Evolutionary conservation across 1,140 invertebrate genomes (phyloP).

Genomic region (Macrobrachium nipponense): DNA sequence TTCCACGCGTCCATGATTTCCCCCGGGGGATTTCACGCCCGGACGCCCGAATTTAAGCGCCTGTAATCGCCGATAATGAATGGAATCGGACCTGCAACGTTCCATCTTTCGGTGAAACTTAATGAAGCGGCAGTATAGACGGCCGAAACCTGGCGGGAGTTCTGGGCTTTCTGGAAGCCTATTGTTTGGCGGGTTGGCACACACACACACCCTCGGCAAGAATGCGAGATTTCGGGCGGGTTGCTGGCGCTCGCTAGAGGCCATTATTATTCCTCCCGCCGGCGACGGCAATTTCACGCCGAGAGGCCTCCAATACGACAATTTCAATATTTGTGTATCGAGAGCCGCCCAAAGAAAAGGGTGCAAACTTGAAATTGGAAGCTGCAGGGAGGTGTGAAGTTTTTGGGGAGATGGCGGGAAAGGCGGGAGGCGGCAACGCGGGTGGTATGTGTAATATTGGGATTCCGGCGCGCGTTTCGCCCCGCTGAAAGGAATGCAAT

Average conservation of each 20-base stretch:
- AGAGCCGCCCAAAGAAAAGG: slow-evolving; percentile 25
- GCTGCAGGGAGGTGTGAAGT: slow-evolving; percentile 23
- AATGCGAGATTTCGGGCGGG: neutral
- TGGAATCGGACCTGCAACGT: neutral
- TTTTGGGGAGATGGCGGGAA: neutral
- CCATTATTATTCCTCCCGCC: neutral
- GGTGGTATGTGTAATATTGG: slow-evolving; percentile 61
- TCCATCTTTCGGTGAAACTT: neutral
- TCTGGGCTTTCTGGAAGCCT: slow-evolving; percentile 1
- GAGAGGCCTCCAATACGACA: slow-evolving; percentile 23
- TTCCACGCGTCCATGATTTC: too few species aligned
- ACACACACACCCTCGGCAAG: slow-evolving; percentile 18
- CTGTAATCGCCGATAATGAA: neutral
- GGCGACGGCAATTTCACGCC: neutral
- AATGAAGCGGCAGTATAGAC: slow-evolving; percentile 20
- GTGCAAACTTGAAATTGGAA: slow-evolving; percentile 46
- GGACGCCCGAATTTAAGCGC: too few species aligned
- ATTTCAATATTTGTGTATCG: slow-evolving; percentile 49
- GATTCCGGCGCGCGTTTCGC: slow-evolving; percentile 50
- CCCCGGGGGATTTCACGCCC: too few species aligned
- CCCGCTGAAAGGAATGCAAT: slow-evolving; percentile 51
- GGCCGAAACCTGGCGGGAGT: neutral
- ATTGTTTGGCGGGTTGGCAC: slow-evolving; percentile 41
- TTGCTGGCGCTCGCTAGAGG: neutral
- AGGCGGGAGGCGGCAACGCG: slow-evolving; percentile 23